A percentile compares a stretch with the other conserved stretches of the same genome.
phyloP scores from a whole-genome alignment of 1,140 invertebrate genomes.

The Aphidius ervi region DNA sequence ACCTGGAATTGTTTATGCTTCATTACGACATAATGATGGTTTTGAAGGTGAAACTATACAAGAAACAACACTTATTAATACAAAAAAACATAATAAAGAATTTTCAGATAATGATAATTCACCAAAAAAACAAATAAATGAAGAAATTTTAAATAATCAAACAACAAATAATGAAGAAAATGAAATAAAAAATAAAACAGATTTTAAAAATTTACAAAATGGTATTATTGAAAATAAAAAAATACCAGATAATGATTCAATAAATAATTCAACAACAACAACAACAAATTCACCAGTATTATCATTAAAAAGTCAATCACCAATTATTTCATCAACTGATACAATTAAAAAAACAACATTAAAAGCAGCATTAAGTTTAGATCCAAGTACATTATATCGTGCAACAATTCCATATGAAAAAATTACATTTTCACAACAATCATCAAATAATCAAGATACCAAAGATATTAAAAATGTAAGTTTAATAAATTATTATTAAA shows the following conservation, averaged over 20 bases:
- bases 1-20: conserved; percentile 35
- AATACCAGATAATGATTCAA: conserved; percentile 40
- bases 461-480: conserved; percentile 41
- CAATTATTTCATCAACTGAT: conserved; percentile 39
- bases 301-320: conserved; percentile 34
- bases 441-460: conserved; percentile 38
- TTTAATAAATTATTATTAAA: neutral
- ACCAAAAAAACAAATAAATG: neutral
- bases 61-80: conserved; percentile 26
- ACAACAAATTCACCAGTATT: conserved; percentile 34
- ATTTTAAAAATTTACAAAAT: conserved; percentile 15
- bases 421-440: conserved; percentile 41
- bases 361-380: conserved; percentile 52
- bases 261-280: conserved; percentile 36
- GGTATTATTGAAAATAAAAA: conserved; percentile 35
- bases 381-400: conserved; percentile 49
- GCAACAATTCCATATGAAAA: conserved; percentile 47
- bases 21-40: conserved; percentile 31
- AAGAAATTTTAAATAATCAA: conserved; percentile 5
- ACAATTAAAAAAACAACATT: conserved; percentile 44
- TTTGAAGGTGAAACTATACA: conserved; percentile 33
- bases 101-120: conserved; percentile 1
- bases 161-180: neutral
- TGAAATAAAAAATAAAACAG: neutral
- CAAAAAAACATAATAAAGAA: conserved; percentile 15